phyloP scores from a whole-genome alignment of 1,140 invertebrate species.

The Lepidurus arcticus region DNA sequence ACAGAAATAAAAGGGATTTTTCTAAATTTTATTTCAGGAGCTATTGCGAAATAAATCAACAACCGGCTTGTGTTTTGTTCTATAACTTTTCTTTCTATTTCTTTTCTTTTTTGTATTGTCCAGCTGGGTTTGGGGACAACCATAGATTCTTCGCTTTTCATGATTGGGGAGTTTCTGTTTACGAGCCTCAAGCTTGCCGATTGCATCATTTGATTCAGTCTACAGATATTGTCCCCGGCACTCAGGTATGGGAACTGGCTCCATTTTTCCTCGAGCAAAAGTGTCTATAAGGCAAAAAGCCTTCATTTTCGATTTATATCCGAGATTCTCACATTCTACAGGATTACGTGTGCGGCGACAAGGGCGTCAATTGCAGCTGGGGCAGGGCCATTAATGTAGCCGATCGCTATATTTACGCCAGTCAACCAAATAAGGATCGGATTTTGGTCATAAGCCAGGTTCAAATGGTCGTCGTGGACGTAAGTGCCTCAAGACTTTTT shows the following conservation, averaged over 20 bases:
- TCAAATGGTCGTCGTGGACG: slow-evolving; percentile 67
- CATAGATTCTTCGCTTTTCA: slow-evolving; percentile 68
- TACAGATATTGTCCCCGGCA: slow-evolving; percentile 67
- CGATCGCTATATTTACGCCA: slow-evolving; percentile 66
- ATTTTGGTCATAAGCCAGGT: slow-evolving; percentile 65
- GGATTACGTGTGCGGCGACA: slow-evolving; percentile 66
- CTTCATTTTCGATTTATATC: not conserved
- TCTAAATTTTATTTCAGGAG: not conserved
- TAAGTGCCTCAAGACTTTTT: slow-evolving; percentile 42
- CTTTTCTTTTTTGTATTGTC: slow-evolving; percentile 28
- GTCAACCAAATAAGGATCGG: slow-evolving; percentile 64
- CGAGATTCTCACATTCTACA: slow-evolving; percentile 40
- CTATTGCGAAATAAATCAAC: not conserved
- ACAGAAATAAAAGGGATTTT: not conserved
- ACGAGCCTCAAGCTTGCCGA: slow-evolving; percentile 66
- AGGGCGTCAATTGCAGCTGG: slow-evolving; percentile 61
- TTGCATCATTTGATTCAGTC: slow-evolving; percentile 65
- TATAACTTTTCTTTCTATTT: slow-evolving; percentile 11
- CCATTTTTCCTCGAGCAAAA: not conserved
- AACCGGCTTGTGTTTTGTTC: not conserved
- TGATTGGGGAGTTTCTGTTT: slow-evolving; percentile 67
- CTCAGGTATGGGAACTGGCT: slow-evolving; percentile 50
- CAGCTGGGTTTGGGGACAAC: slow-evolving; percentile 27
- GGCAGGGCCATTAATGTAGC: slow-evolving; percentile 66
- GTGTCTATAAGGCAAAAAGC: not conserved